Base-by-base conservation (phyloP, 2,797 vertebrate genomes). In the Bradypodion pumilum region DNA sequence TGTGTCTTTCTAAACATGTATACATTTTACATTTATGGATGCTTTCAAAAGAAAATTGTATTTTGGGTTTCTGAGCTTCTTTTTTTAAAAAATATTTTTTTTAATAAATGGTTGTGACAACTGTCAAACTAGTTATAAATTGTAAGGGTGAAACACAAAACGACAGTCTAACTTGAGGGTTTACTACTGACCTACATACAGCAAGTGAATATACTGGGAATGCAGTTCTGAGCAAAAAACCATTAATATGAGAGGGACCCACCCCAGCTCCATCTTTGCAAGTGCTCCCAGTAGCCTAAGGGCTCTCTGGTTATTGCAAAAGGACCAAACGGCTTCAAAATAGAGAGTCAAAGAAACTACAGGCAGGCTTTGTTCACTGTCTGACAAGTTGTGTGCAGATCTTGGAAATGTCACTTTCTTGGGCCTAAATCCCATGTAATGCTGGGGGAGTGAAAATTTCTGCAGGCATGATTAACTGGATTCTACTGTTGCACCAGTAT, bases 121-220 rank as follows among this genome's bases (percentile, higher is more conserved):
- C 69, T 86, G 42, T 85, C 83, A 80, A 81, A 88, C 75, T 73
- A 86, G 74, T 88, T 89, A 86, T 86, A 86, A 44, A 32, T 82
- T 82, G n/a, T 25, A 76, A 82, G 65, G 80, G 10, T 32, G 40
- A 87, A 88, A 74, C 70, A 85, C 66, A 85, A 89, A 86, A 19
- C 85, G 80, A 44, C 65, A 78, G 68, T 59, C 69, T 72, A 42
- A 40, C 87, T 76, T 73, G 40, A 3, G 69, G 75, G 65, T 73
- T 78, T 88, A 2, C 73, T 90, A 40, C 49, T 88, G 82, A 72
- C 84, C 90, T 72, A 19, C 72, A 84, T 80, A 73, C 69, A 44
- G n/a, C 0, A 1, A 70, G 85, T 75, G 77, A 85, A 87, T 65
- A 70, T 80, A 32, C 76, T 85, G 32, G 40, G n/a, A 23, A 7